Evolutionary conservation across 1,140 invertebrate genomes (phyloP).

Genomic region (Teleogryllus occipitalis): DNA sequence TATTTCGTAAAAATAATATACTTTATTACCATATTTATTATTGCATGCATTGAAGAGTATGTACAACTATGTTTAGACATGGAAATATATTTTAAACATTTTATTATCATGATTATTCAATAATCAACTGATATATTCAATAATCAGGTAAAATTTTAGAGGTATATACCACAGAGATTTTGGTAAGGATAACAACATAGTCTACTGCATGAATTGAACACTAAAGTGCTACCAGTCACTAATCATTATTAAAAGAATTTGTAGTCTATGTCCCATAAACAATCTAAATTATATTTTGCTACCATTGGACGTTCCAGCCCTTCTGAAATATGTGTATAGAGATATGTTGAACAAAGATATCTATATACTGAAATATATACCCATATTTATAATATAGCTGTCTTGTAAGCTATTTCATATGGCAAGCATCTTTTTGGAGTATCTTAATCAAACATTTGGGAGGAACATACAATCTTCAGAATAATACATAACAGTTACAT

Average conservation of each 20-base stretch:
- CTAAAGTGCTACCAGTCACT: neutral
- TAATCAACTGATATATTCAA: too few species aligned
- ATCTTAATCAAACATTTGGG: neutral
- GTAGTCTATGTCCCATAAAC: neutral
- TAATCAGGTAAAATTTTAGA: neutral
- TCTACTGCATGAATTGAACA: neutral
- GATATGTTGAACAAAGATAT: neutral
- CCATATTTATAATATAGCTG: neutral
- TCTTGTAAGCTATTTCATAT: neutral
- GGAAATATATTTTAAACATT: too few species aligned
- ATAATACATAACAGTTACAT: neutral
- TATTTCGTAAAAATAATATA: neutral
- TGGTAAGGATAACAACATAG: neutral
- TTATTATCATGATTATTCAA: too few species aligned
- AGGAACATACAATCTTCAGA: conserved; percentile 1
- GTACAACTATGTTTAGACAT: too few species aligned
- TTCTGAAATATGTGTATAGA: neutral
- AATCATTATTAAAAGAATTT: neutral
- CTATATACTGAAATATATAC: neutral
- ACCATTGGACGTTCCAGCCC: neutral
- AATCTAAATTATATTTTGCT: neutral
- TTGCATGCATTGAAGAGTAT: too few species aligned
- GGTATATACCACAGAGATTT: neutral
- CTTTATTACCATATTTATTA: too few species aligned
- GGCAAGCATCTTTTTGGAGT: neutral